Evolutionary conservation across 2,888 invertebrate species (phyloP).

Genomic region (Xestia c-nigrum): DNA sequence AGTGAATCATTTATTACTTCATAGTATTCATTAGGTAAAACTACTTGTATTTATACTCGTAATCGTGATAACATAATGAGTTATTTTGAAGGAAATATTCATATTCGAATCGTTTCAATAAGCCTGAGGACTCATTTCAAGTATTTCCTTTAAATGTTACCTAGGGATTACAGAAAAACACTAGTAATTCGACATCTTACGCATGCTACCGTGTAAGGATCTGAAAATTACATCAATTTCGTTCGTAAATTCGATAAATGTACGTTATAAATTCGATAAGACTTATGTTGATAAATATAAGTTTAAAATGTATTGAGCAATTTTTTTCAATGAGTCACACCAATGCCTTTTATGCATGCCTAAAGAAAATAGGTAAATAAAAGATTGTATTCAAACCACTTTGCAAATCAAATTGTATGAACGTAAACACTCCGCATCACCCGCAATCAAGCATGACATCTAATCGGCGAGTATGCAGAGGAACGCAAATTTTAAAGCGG

Average conservation of each 20-base stretch:
- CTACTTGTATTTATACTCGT: background rate
- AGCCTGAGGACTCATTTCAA: background rate
- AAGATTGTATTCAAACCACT: too few species aligned
- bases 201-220: conserved; percentile 19
- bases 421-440: too few species aligned
- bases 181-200: conserved; percentile 26
- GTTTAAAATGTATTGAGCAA: conserved; percentile 58
- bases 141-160: background rate
- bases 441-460: too few species aligned
- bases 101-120: conserved; percentile 1
- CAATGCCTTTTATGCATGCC: too few species aligned
- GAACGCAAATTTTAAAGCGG: too few species aligned
- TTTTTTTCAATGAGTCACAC: conserved; percentile 34
- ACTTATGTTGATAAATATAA: conserved; percentile 49
- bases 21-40: background rate
- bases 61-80: background rate
- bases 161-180: background rate
- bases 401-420: too few species aligned
- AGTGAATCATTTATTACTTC: background rate
- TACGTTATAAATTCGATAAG: conserved; percentile 61
- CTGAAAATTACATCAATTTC: conserved; percentile 26
- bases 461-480: too few species aligned
- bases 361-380: too few species aligned
- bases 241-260: conserved; percentile 52
- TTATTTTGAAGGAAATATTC: background rate